Evolutionary conservation across 2,888 invertebrate species (phyloP).

Genomic region (Habrosyne pyritoides): DNA sequence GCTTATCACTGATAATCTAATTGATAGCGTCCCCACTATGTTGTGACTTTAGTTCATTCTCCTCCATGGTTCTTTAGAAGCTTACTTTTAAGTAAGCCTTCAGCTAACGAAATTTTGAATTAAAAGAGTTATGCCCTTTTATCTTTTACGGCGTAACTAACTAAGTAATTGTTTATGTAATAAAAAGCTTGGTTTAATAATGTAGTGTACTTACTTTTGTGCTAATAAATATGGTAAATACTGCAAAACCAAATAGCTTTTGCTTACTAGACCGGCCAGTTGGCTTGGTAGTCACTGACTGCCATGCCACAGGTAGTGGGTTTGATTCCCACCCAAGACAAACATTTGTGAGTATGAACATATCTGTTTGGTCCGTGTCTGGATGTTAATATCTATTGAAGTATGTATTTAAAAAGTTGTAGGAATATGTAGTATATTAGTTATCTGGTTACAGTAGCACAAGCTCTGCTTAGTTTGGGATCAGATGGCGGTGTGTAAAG

Average conservation of each 20-base stretch:
- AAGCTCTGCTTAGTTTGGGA: too few relatives aligned
- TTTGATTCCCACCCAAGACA: too few relatives aligned
- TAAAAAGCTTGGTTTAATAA: neutral
- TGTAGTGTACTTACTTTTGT: neutral
- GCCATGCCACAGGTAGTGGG: too few relatives aligned
- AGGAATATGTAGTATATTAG: too few relatives aligned
- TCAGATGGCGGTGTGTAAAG: too few relatives aligned
- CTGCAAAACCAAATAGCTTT: neutral
- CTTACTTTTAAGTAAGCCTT: slow-evolving; percentile 5
- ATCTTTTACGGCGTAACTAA: neutral
- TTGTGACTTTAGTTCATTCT: slow-evolving; percentile 21
- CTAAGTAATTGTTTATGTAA: neutral
- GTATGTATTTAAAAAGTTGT: too few relatives aligned
- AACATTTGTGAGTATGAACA: too few relatives aligned
- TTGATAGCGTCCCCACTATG: slow-evolving; percentile 17
- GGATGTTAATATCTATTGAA: too few relatives aligned
- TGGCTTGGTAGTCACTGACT: too few relatives aligned
- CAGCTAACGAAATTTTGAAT: slow-evolving; percentile 4
- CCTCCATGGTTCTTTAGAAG: slow-evolving; percentile 19
- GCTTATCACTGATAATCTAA: slow-evolving; percentile 6
- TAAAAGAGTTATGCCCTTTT: neutral
- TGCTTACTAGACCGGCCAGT: too few relatives aligned
- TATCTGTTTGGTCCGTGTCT: too few relatives aligned
- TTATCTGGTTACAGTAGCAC: too few relatives aligned
- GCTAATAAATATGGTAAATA: neutral